Percentiles rank a stretch among this genome's conserved stretches.
phyloP scores from a whole-genome alignment of 1,140 invertebrate genomes.

The Drosophila santomea region DNA sequence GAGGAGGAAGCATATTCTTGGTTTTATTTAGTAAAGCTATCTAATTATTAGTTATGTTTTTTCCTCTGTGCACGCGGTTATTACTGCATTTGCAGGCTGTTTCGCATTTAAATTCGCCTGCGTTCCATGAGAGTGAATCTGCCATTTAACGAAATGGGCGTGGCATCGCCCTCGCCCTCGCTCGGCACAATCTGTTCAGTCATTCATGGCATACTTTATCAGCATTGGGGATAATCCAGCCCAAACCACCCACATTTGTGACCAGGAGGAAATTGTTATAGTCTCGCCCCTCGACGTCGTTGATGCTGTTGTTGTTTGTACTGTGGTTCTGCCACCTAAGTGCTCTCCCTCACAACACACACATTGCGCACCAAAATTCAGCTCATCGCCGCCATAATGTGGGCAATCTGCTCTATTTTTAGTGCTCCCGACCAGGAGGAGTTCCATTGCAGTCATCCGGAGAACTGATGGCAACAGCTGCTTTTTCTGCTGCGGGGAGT shows the following conservation, averaged over 20 bases:
- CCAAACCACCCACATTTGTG: conserved; percentile 12
- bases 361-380: conserved; percentile 48
- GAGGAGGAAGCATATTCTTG: not conserved
- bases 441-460: conserved; percentile 34
- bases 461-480: conserved; percentile 45
- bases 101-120: conserved; percentile 63
- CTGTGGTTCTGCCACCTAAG: conserved; percentile 24
- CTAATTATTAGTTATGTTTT: not conserved
- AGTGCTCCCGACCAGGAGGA: conserved; percentile 51
- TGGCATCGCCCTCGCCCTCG: conserved; percentile 30
- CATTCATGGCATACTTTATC: conserved; percentile 82
- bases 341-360: conserved; percentile 4
- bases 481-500: conserved; percentile 15
- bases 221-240: conserved; percentile 36
- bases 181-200: conserved; percentile 65
- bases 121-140: conserved; percentile 30
- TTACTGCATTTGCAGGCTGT: conserved; percentile 49
- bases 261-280: conserved; percentile 67
- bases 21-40: not conserved
- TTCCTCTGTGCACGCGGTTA: conserved; percentile 12
- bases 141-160: conserved; percentile 43
- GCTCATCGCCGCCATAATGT: conserved; percentile 66
- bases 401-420: conserved; percentile 81
- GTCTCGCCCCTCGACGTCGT: conserved; percentile 26
- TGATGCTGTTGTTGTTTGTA: conserved; percentile 7